A percentile compares a stretch with the other conserved stretches of the same genome.
Conservation (phyloP, 1,140 invertebrate genomes). For the Helicoverpa zea region DNA sequence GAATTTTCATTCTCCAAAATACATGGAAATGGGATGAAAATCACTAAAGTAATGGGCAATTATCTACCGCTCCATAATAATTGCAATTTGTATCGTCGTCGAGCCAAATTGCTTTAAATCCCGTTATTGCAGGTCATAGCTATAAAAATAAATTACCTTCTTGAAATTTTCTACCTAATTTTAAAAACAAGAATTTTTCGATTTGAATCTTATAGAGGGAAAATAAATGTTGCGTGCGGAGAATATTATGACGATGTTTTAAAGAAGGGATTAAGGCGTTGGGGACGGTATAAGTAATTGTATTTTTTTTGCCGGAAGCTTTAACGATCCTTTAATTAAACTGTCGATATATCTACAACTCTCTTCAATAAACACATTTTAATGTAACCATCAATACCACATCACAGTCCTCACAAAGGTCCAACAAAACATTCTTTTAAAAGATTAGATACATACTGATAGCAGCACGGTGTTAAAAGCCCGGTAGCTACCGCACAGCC, state of each 20-base stretch:
- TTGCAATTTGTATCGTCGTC: constrained; percentile 46
- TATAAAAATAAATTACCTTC: constrained; percentile 57
- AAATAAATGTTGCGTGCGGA: constrained; percentile 26
- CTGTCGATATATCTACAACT: too few species aligned
- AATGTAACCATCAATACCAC: too few species aligned
- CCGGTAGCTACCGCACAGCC: too few species aligned
- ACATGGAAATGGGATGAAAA: constrained; percentile 41
- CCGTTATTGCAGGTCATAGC: constrained; percentile 51
- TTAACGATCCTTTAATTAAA: too few species aligned
- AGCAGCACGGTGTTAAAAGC: too few species aligned
- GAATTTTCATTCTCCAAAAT: constrained; percentile 24
- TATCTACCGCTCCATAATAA: constrained; percentile 49
- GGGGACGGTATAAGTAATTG: background rate
- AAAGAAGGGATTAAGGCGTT: background rate
- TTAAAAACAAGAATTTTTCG: constrained; percentile 35
- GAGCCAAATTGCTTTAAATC: constrained; percentile 54
- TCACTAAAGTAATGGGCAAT: constrained; percentile 50
- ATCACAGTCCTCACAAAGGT: too few species aligned
- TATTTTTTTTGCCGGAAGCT: too few species aligned
- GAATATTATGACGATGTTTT: background rate
- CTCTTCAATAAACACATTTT: too few species aligned
- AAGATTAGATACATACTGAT: too few species aligned
- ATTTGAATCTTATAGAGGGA: background rate
- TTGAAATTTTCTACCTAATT: constrained; percentile 46
- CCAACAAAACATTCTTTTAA: too few species aligned